Conservation (phyloP, 2,888 invertebrate genomes). For the Craniophora ligustri region DNA sequence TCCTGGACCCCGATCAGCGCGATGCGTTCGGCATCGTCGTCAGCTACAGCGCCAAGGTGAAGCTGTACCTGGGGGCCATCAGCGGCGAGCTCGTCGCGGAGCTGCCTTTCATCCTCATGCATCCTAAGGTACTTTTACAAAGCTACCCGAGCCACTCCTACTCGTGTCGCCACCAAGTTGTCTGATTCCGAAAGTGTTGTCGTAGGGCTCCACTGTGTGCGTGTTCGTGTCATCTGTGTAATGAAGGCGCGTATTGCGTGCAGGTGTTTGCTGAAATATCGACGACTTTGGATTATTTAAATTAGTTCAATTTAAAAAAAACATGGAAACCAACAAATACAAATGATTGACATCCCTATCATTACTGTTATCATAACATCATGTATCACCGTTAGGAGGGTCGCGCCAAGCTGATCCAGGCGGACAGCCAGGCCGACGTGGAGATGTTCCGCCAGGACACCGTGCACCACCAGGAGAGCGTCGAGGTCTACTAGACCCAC, state of each 20-base stretch:
- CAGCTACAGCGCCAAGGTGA: conserved; percentile 98
- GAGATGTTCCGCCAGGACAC: conserved; percentile 92
- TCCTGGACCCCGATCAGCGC: conserved; percentile 92
- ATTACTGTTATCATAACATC: too few relatives aligned
- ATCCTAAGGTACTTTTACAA: conserved; percentile 92
- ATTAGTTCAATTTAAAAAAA: too few relatives aligned
- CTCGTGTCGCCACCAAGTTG: neutral
- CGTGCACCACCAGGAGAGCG: conserved; percentile 87
- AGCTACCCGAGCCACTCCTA: neutral
- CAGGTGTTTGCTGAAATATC: too few relatives aligned
- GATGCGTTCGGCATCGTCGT: conserved; percentile 98
- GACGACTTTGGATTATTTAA: too few relatives aligned
- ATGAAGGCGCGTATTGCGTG: conserved; percentile 16
- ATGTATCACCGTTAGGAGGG: conserved; percentile 79
- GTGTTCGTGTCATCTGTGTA: conserved; percentile 31
- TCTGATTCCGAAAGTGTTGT: conserved; percentile 2
- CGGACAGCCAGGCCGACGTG: conserved; percentile 92
- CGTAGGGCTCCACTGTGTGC: conserved; percentile 26
- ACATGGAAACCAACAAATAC: too few relatives aligned
- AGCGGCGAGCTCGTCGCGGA: conserved; percentile 97
- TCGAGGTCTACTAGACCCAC: conserved; percentile 79
- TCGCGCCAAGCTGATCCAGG: conserved; percentile 89
- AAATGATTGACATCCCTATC: too few relatives aligned
- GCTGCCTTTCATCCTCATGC: conserved; percentile 97
- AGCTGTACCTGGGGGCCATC: conserved; percentile 96